phyloP scores from a whole-genome alignment of 2,888 invertebrate genomes.

The Drosophila demipolita region DNA sequence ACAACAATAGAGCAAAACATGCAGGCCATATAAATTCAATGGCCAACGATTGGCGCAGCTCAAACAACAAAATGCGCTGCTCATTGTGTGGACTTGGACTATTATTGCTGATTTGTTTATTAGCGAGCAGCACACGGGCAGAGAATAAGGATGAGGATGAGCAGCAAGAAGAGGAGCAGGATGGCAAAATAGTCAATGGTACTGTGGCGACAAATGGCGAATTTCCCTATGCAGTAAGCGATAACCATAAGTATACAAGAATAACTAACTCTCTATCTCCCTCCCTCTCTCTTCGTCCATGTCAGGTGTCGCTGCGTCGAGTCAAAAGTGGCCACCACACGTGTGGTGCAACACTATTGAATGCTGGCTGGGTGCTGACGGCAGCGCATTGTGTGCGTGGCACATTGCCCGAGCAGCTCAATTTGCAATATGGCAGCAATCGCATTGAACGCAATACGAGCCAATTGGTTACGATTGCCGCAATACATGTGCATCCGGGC shows the following conservation, averaged over 20 bases:
- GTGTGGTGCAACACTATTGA: constrained; percentile 81
- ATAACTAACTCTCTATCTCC: neutral
- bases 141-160: neutral
- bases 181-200: constrained; percentile 81
- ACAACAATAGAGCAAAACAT: neutral
- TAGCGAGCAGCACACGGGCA: neutral
- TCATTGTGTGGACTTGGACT: constrained; percentile 7
- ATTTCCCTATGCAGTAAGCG: constrained; percentile 81
- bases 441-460: constrained; percentile 64
- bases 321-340: constrained; percentile 73
- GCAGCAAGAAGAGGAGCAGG: constrained; percentile 16
- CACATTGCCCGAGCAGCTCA: constrained; percentile 57
- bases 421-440: constrained; percentile 81
- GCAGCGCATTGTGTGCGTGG: constrained; percentile 82
- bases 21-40: constrained; percentile 44
- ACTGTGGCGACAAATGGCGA: constrained; percentile 73
- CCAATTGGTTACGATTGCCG: constrained; percentile 63
- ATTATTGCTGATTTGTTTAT: constrained; percentile 2
- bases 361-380: constrained; percentile 81
- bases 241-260: neutral
- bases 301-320: constrained; percentile 76
- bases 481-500: constrained; percentile 76
- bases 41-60: neutral
- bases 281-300: neutral
- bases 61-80: constrained; percentile 36